These are phyloP conservation scores for Solen grandis DNA, from an alignment of 1,140 invertebrate genomes.

Conservation along the genomic window DNA sequence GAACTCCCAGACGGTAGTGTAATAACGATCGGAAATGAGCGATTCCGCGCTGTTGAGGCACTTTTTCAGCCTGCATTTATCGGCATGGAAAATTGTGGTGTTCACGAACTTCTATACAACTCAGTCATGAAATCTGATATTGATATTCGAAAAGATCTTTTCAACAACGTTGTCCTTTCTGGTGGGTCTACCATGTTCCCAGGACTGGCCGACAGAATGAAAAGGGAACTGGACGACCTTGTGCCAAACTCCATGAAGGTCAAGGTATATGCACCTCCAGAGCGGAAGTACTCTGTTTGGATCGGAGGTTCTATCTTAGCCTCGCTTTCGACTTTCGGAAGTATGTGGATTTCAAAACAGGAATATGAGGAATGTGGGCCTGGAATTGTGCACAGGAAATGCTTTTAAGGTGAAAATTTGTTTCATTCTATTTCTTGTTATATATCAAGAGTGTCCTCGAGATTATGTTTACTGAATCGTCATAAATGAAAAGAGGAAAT, in stretches of 20 bases:
- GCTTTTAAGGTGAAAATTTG: no score
- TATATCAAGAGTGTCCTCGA: no score
- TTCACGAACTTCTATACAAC: conserved; percentile 89
- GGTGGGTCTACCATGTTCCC: conserved; percentile 76
- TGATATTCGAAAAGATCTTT: conserved; percentile 54
- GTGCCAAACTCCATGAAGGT: conserved; percentile 77
- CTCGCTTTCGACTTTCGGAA: conserved; percentile 85
- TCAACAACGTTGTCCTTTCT: conserved; percentile 55
- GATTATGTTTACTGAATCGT: no score
- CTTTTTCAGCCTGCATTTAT: conserved; percentile 25
- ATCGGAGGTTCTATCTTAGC: conserved; percentile 84
- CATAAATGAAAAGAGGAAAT: no score
- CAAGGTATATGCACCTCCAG: conserved; percentile 77
- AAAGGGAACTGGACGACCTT: conserved; percentile 25
- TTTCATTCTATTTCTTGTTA: no score
- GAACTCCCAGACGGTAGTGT: conserved; percentile 54
- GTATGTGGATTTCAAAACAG: conserved; percentile 82
- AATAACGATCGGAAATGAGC: conserved; percentile 90
- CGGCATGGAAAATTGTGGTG: conserved; percentile 57
- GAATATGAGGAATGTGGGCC: conserved; percentile 42
- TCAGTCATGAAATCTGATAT: conserved; percentile 85
- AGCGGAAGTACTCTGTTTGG: conserved; percentile 73
- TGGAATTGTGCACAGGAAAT: conserved; percentile 38
- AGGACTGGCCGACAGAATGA: conserved; percentile 82
- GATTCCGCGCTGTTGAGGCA: conserved; percentile 62